Evolutionary conservation across 2,888 invertebrate species (phyloP), one percentile per base, ranked within the genome.

Genomic region (Caenorhabditis sulstoni): DNA sequence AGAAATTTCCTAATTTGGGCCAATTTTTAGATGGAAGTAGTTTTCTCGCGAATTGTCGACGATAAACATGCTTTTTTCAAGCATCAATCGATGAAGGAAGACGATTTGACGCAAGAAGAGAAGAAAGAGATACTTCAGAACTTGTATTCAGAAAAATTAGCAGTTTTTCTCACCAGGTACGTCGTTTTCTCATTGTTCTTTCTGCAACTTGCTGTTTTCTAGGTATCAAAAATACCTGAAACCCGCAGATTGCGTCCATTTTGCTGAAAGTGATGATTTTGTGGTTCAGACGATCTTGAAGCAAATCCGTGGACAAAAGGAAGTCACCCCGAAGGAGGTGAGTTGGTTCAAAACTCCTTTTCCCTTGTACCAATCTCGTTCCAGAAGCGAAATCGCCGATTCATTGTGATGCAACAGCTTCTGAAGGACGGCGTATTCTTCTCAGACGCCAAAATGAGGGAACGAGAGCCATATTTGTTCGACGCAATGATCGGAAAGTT

Each of bases 381-480:
- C 16, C 53, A 83, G 81, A 73, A 67, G 14, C 65, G 81, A 35
- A 88, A 88, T 65, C 73, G 81, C 7, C 81, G 88, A n/a, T 88
- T 71, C 58, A 59, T 68, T n/a, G 85, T 81, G n/a, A 75, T 88
- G 81, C 75, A 81, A 44, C 58, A 67, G 22, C 79, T 88, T 37
- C 61, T 83, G 47, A 73, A 81, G 45, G 81, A 85, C 18, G 87
- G 87, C 8, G 71, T 64, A 1, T 97, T 96, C 91, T 97, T 97
- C 89, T 94, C 94, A 90, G 96, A 97, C 90, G 93, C 93, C 77
- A 95, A 95, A 92, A 97, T 97, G 97, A 95, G 95, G 93, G 94
- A 93, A 84, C 92, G 97, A 76, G 95, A 96, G 91, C 97, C 97
- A 0, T 92, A 95, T 64, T 91, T 97, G 0, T 97, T 95, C 91